A percentile compares a stretch with the other conserved stretches of the same genome.
These are phyloP conservation scores for Disparrhopalites patrizii DNA, from an alignment of 2,888 invertebrate species.

Conservation along the genomic window DNA sequence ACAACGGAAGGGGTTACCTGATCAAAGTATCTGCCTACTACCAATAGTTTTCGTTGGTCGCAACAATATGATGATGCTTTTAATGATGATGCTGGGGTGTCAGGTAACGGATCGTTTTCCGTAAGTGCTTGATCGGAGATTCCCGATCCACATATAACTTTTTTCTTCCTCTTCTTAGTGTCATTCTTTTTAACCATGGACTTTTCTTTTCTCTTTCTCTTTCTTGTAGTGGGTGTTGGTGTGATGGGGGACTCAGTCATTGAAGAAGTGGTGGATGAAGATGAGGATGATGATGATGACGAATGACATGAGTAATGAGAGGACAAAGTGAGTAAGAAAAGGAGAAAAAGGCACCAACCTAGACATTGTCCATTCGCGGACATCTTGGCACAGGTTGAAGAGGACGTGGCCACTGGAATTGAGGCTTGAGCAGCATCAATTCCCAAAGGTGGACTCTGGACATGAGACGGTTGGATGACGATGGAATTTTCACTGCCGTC, in stretches of 20 bases:
- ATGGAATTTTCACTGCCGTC: slow-evolving; percentile 47
- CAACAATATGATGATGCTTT: no score
- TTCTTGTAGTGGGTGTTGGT: not conserved
- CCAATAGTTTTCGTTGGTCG: no score
- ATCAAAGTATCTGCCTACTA: no score
- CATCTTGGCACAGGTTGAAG: slow-evolving; percentile 45
- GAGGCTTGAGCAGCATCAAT: slow-evolving; percentile 41
- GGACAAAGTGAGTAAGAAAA: slow-evolving; percentile 31
- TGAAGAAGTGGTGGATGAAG: not conserved
- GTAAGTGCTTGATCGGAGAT: no score
- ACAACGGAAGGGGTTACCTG: no score
- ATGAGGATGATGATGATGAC: slow-evolving; percentile 1
- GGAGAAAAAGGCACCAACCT: slow-evolving; percentile 49
- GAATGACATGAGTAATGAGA: not conserved
- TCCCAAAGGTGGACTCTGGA: slow-evolving; percentile 34
- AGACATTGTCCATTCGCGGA: slow-evolving; percentile 46
- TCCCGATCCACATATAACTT: no score
- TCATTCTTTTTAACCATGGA: not conserved
- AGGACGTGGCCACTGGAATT: slow-evolving; percentile 29
- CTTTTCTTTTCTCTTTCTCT: not conserved
- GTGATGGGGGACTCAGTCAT: not conserved
- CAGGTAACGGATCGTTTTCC: no score
- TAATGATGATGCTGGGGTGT: no score
- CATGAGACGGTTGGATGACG: slow-evolving; percentile 33
- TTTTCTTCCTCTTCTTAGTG: not conserved